Base-by-base conservation (phyloP, 2,113 vertebrate genomes). In the Pterocles gutturalis region DNA sequence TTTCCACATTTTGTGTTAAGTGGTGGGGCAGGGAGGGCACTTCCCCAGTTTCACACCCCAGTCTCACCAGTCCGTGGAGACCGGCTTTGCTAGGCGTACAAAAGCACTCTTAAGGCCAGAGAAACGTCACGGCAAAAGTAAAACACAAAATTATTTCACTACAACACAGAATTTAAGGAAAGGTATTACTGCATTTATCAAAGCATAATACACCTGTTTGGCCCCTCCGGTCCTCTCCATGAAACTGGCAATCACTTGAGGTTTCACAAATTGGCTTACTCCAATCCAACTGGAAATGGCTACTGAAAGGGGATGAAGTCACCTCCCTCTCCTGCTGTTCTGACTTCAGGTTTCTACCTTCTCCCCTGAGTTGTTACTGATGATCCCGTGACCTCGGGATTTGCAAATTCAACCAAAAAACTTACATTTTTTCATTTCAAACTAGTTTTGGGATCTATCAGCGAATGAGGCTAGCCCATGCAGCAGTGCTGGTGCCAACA, bases 221-320 rank as follows among this genome's bases (percentile, higher is more conserved):
- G 21, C 48, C 7, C 7, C 16, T 29, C 28, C 9, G 0, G 17
- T 60, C 33, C 24, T 62, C n/a, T 51, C 48, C 26, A 18, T 12
- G 3, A 83, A 66, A 55, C 21, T 58, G 17, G 11, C 2, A 1
- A 79, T 33, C 48, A 13, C 41, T 14, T 19, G n/a, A 61, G 10
- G 11, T 57, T 77, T 89, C 60, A 76, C 20, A 48, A 72, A 33
- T 4, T 49, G 5, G 1, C 25, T 67, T 58, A 48, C 0, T 1
- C 8, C 4, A 1, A 43, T 49, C 28, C 84, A 38, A 84, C 10
- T n/a, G 10, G 36, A 79, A 82, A 31, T 0, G 0, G 18, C 10
- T 80, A 17, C 77, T 54, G 21, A 69, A 65, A 21, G 18, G 7
- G 2, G 8, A 58, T 25, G 29, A 83, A 58, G 9, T 18, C 10